Evolutionary conservation across 2,797 vertebrate species (phyloP).

Genomic region (Arremon brunneinucha): DNA sequence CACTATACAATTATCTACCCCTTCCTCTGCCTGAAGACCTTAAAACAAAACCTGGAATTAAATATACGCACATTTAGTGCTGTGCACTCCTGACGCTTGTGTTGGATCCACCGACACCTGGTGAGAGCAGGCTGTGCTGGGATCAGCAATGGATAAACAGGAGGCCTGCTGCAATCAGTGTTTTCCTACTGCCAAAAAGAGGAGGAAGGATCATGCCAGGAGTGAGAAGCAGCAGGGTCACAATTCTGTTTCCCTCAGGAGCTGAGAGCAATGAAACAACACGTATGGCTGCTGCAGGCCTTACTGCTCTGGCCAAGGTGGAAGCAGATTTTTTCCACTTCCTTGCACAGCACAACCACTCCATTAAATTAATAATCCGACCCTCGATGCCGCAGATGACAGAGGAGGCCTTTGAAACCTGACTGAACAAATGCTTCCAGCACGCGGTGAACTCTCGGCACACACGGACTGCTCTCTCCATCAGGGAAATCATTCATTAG

Average conservation of each 20-base stretch:
- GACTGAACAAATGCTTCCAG: constrained; percentile 33
- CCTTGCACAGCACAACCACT: not conserved
- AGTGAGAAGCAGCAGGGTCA: not conserved
- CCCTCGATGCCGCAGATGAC: not conserved
- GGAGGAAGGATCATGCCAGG: not conserved
- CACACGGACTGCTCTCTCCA: not conserved
- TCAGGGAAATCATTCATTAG: not conserved
- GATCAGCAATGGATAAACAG: not conserved
- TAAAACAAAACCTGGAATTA: not conserved
- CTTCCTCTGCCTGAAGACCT: not conserved
- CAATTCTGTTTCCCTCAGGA: not conserved
- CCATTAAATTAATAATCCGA: not conserved
- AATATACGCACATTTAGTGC: not conserved
- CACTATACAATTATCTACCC: not conserved
- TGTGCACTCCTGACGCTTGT: not conserved
- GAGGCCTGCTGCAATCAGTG: not conserved
- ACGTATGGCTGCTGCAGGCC: not conserved
- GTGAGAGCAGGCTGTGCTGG: not conserved
- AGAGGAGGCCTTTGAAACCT: constrained; percentile 35
- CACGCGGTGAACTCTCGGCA: not conserved
- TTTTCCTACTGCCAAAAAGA: not conserved
- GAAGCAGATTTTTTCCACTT: constrained; percentile 27
- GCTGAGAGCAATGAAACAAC: not conserved
- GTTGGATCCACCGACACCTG: not conserved
- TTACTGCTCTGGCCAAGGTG: not conserved